phyloP scores from a whole-genome alignment of 2,797 vertebrate species.

The Sorex maritimensis region DNA sequence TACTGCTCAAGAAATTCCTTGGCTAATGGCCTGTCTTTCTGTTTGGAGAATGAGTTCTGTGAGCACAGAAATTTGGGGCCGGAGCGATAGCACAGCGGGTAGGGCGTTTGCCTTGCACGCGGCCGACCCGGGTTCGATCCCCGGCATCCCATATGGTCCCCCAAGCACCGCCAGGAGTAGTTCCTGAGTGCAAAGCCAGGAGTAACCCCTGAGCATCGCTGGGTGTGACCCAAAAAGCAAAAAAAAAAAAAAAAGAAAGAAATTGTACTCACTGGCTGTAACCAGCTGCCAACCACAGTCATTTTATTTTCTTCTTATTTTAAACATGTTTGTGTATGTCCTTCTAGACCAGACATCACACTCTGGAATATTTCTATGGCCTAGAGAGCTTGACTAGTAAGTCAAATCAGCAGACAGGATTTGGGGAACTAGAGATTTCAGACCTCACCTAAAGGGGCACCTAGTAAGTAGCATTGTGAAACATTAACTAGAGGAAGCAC shows the following conservation, averaged over 20 bases:
- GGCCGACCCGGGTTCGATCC: too few relatives aligned
- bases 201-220: too few relatives aligned
- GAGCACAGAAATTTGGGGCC: background rate
- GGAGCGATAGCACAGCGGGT: too few relatives aligned
- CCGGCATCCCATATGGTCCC: too few relatives aligned
- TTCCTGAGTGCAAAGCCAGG: too few relatives aligned
- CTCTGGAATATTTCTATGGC: background rate
- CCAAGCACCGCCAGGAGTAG: too few relatives aligned
- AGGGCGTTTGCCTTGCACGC: too few relatives aligned
- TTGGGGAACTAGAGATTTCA: background rate
- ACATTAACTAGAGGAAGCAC: background rate
- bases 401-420: background rate
- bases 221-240: too few relatives aligned
- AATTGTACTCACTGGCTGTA: background rate
- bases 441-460: background rate
- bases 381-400: background rate
- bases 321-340: slow-evolving; percentile 2
- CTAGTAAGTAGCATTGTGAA: background rate
- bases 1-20: slow-evolving; percentile 16
- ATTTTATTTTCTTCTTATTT: background rate
- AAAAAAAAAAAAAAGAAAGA: too few relatives aligned
- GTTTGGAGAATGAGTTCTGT: background rate
- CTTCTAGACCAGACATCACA: background rate
- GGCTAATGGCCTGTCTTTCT: slow-evolving; percentile 17
- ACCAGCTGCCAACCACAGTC: background rate